Conservation (phyloP, 1,140 invertebrate genomes). For the Diprion similis region DNA sequence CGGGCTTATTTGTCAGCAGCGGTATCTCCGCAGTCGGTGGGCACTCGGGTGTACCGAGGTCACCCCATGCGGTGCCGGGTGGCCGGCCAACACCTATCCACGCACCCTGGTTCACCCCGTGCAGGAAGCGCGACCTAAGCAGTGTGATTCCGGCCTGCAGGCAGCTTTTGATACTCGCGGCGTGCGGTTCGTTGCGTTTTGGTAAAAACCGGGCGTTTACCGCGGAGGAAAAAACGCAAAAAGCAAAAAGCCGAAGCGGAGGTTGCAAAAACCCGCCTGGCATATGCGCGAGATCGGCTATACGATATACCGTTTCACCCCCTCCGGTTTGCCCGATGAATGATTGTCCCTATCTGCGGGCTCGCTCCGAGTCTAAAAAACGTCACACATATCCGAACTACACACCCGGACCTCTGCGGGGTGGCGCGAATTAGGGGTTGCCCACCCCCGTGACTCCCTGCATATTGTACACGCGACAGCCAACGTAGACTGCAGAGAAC, state of each 20-base stretch:
- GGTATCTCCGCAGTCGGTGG: neutral
- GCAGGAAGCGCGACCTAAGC: neutral
- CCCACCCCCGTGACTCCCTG: no score
- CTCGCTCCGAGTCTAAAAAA: neutral
- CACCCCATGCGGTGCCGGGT: neutral
- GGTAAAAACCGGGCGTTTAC: neutral
- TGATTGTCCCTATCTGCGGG: neutral
- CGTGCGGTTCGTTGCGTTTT: neutral
- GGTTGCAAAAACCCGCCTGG: neutral
- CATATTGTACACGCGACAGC: no score
- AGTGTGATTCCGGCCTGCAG: neutral
- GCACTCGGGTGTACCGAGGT: slow-evolving; percentile 5
- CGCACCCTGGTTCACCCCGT: neutral
- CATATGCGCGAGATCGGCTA: neutral
- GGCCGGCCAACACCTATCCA: slow-evolving; percentile 1
- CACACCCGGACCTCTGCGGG: neutral
- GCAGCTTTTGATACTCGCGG: neutral
- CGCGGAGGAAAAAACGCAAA: neutral
- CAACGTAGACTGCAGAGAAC: no score
- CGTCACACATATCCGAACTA: neutral
- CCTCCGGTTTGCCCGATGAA: neutral
- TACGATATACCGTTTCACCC: neutral
- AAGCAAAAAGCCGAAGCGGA: no score
- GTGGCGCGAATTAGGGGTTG: neutral
- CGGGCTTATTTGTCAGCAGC: slow-evolving; percentile 4